Conservation (phyloP, 53 echinoderm and acorn worm species). For the Temnopleurus reevesii region DNA sequence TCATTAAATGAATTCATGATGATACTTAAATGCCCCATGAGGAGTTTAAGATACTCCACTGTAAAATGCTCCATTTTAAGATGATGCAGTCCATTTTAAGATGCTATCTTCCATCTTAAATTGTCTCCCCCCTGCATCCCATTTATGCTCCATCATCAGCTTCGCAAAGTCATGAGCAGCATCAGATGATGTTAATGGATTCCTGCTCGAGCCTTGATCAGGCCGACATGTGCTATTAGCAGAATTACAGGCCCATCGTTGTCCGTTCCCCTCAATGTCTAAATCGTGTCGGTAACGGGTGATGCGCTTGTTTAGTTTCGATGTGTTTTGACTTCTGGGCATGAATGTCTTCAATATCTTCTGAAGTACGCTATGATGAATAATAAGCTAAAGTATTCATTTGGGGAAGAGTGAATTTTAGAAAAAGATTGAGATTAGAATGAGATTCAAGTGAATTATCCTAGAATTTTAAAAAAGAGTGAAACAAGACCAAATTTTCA, state of each 20-base stretch:
- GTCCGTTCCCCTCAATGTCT: neutral
- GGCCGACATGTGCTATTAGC: neutral
- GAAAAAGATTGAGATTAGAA: neutral
- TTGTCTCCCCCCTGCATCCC: neutral
- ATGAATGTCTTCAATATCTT: neutral
- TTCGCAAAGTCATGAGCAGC: neutral
- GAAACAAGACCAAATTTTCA: no score
- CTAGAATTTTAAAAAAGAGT: no score
- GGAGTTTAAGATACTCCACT: no score
- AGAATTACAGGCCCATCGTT: neutral
- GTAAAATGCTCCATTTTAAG: no score
- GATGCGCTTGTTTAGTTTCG: neutral
- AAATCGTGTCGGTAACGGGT: neutral
- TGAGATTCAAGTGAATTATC: no score
- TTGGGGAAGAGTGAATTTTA: neutral
- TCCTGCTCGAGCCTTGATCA: neutral
- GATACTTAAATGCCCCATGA: no score
- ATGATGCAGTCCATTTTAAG: no score
- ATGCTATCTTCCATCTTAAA: neutral
- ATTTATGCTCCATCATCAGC: neutral
- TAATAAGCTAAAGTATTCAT: neutral
- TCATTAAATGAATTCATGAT: no score
- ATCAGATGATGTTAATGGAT: slow-evolving; percentile 33
- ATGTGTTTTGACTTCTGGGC: neutral
- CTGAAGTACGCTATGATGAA: neutral